A percentile compares a stretch with the other conserved stretches of the same genome.
phyloP scores from a whole-genome alignment of 1,140 invertebrate species.

The Odontomachus brunneus region DNA sequence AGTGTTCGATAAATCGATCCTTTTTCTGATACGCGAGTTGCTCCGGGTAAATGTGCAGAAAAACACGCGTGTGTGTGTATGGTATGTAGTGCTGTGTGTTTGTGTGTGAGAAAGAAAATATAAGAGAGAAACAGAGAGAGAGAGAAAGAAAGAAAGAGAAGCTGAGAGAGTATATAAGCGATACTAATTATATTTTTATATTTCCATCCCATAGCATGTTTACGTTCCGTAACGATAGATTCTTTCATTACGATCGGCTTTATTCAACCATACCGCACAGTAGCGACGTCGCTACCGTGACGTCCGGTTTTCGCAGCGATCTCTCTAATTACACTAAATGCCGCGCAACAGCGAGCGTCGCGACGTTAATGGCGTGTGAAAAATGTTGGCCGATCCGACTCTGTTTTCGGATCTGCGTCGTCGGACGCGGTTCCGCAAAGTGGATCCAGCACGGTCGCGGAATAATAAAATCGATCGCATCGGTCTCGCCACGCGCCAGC shows the following conservation, averaged over 20 bases:
- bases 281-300: neutral
- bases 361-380: slow-evolving; percentile 21
- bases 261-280: neutral
- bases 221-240: slow-evolving; percentile 43
- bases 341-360: neutral
- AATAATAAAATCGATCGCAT: slow-evolving; percentile 50
- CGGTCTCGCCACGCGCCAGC: slow-evolving; percentile 22
- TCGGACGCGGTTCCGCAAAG: slow-evolving; percentile 19
- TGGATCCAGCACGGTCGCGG: neutral
- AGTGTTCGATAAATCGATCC: slow-evolving; percentile 17
- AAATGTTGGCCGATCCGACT: neutral
- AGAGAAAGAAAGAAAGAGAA: slow-evolving; percentile 27
- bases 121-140: neutral
- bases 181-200: slow-evolving; percentile 66
- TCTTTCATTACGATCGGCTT: slow-evolving; percentile 35
- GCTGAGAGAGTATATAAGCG: slow-evolving; percentile 13
- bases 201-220: slow-evolving; percentile 43
- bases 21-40: slow-evolving; percentile 31
- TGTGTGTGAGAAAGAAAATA: neutral
- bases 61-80: neutral
- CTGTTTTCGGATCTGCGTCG: neutral
- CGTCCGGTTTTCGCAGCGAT: slow-evolving; percentile 22
- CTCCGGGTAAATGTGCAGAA: slow-evolving; percentile 11
- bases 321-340: slow-evolving; percentile 36
- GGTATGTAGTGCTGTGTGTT: too few relatives aligned